Percentiles rank a stretch among this genome's conserved stretches.
phyloP scores from a whole-genome alignment of 2,797 vertebrate species.

The Psittacula echo region DNA sequence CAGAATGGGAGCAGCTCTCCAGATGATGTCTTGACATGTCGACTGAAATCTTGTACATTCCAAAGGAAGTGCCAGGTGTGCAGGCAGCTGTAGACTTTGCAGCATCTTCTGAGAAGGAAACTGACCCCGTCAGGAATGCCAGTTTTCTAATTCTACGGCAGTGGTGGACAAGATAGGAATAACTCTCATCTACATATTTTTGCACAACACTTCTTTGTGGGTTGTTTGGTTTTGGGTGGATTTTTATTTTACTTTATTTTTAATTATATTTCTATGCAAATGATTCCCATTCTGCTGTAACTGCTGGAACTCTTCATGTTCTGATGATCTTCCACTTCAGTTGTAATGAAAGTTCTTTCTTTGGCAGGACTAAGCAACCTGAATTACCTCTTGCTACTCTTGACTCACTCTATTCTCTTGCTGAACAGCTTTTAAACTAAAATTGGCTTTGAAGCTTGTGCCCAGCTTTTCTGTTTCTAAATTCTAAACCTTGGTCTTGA shows the following conservation, averaged over 20 bases:
- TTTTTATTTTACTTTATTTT: too few species aligned
- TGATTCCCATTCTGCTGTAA: not conserved
- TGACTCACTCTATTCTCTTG: not conserved
- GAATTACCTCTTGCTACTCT: not conserved
- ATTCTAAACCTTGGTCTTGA: not conserved
- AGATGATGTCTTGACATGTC: constrained; percentile 4
- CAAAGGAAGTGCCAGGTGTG: constrained; percentile 35
- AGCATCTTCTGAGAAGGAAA: not conserved
- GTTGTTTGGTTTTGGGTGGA: not conserved
- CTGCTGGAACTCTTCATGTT: not conserved
- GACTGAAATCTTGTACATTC: constrained; percentile 10
- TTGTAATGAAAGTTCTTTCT: not conserved
- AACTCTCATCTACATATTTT: not conserved
- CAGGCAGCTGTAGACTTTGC: not conserved
- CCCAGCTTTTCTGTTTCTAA: constrained; percentile 24
- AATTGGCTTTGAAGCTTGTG: constrained; percentile 9
- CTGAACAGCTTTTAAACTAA: constrained; percentile 25
- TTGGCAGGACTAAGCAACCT: not conserved
- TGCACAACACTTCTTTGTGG: not conserved
- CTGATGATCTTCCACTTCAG: not conserved
- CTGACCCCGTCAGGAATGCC: not conserved
- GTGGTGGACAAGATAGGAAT: not conserved
- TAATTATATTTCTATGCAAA: not conserved
- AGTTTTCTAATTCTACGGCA: not conserved
- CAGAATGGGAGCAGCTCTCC: constrained; percentile 16